Evolutionary conservation across 2,113 vertebrate genomes (phyloP).

Genomic region (Phyllostomus discolor): DNA sequence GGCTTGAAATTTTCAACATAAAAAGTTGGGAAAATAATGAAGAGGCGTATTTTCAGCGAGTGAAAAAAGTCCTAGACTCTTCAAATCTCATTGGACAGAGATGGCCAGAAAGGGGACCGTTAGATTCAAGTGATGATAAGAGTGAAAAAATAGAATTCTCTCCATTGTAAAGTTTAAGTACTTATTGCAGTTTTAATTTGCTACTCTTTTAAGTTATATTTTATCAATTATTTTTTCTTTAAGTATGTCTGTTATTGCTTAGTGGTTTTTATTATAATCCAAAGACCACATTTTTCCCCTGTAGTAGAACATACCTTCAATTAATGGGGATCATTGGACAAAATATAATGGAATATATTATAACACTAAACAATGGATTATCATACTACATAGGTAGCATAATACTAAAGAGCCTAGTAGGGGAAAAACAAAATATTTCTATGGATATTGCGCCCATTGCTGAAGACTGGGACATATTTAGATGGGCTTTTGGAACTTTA

Average conservation of each 20-base stretch:
- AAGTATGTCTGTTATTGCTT: background rate
- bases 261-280: background rate
- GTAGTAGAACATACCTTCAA: background rate
- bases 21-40: background rate
- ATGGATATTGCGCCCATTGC: background rate
- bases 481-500: background rate
- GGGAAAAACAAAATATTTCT: background rate
- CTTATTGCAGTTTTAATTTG: background rate
- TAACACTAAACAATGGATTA: background rate
- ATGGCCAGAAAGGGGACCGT: background rate
- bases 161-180: background rate
- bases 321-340: background rate
- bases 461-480: background rate
- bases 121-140: background rate
- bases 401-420: background rate
- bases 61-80: background rate
- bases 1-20: background rate
- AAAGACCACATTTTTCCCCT: background rate
- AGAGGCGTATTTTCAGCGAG: background rate
- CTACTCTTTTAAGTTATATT: conserved; percentile 14
- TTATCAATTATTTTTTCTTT: background rate
- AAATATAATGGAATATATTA: background rate
- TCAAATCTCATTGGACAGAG: background rate
- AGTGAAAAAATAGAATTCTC: background rate
- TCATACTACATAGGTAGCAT: background rate